Conservation (phyloP, 2,797 vertebrate species). For the Clarias laeviceps region DNA sequence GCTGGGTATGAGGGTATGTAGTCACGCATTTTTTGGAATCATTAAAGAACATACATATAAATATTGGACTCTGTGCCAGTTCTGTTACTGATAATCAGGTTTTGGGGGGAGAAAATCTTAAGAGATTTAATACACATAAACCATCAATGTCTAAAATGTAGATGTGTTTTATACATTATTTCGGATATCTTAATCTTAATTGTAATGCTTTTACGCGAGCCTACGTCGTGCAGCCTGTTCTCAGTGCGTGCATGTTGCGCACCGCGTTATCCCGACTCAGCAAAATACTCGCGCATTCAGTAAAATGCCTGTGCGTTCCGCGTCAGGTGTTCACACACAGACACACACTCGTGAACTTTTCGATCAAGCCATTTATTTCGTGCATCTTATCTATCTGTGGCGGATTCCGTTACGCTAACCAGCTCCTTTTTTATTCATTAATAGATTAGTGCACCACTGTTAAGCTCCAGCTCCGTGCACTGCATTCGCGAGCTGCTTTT, state of each 20-base stretch:
- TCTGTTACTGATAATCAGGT: not conserved
- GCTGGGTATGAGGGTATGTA: conserved; percentile 3
- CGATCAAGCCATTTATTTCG: not conserved
- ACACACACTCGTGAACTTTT: not conserved
- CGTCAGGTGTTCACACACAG: not conserved
- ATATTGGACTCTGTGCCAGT: not conserved
- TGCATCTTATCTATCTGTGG: not conserved
- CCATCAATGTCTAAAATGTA: not conserved
- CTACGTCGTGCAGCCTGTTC: not conserved
- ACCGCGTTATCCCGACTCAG: conserved; percentile 23
- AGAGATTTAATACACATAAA: not conserved
- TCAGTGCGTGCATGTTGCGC: conserved; percentile 6
- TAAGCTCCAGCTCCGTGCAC: not conserved
- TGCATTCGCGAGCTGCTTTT: not conserved
- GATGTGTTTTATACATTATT: not conserved
- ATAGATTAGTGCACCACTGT: not conserved
- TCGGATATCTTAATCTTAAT: not conserved
- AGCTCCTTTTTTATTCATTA: not conserved
- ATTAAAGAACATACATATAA: conserved; percentile 4
- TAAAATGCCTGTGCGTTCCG: not conserved
- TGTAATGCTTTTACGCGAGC: not conserved
- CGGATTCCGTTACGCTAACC: conserved; percentile 4
- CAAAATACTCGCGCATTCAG: conserved; percentile 6
- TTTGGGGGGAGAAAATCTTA: not conserved
- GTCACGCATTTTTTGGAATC: not conserved